phyloP scores from a whole-genome alignment of 1,140 invertebrate species.

The Euura saliciscinereae region DNA sequence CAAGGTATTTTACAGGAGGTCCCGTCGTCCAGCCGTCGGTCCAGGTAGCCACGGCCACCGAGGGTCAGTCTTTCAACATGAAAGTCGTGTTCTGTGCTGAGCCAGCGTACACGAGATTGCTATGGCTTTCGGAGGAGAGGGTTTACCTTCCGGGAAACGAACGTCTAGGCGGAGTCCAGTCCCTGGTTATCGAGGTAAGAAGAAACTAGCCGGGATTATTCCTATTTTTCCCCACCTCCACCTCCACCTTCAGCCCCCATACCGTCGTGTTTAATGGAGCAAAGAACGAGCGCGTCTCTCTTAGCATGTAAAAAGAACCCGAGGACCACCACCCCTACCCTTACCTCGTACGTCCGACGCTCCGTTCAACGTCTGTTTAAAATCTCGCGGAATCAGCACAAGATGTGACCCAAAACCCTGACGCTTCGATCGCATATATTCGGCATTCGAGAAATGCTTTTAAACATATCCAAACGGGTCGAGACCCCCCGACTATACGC shows the following conservation, averaged over 20 bases:
- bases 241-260: background rate
- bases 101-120: constrained; percentile 60
- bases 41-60: constrained; percentile 60
- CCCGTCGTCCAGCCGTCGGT: constrained; percentile 64
- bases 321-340: background rate
- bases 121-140: constrained; percentile 63
- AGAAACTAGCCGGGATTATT: no score
- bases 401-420: background rate
- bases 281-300: constrained; percentile 34
- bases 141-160: constrained; percentile 62
- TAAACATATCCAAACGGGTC: no score
- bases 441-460: no score
- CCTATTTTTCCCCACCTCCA: no score
- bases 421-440: no score
- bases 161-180: constrained; percentile 57
- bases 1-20: constrained; percentile 55
- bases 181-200: constrained; percentile 63
- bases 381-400: constrained; percentile 11
- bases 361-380: constrained; percentile 1
- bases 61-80: constrained; percentile 61
- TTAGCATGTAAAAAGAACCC: background rate
- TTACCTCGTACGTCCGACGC: background rate
- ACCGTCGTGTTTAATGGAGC: constrained; percentile 34
- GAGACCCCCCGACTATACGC: no score
- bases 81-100: constrained; percentile 66